These are phyloP conservation scores for Amphipoea lucens DNA, from an alignment of 2,888 invertebrate species.

Conservation along the genomic window DNA sequence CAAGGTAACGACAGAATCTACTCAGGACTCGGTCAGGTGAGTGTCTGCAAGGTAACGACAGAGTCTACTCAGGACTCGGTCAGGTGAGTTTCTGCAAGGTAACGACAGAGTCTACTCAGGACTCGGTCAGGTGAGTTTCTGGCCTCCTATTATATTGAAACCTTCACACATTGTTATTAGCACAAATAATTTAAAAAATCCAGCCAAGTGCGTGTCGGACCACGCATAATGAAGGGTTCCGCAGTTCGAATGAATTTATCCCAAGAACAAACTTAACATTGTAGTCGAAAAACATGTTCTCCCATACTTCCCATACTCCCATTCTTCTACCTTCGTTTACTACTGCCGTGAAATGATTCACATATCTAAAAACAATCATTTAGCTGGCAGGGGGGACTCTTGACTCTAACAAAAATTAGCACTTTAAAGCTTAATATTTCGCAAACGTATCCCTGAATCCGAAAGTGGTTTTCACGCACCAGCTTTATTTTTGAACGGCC, in stretches of 20 bases:
- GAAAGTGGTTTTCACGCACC: no score
- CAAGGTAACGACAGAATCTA: neutral
- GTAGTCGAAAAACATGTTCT: neutral
- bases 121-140: neutral
- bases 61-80: neutral
- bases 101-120: neutral
- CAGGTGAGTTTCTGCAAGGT: no score
- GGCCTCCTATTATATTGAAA: neutral
- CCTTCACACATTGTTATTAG: neutral
- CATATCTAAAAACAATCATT: no score
- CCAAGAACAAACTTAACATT: neutral
- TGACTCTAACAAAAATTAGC: no score
- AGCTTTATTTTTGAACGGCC: no score
- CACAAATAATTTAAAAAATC: neutral
- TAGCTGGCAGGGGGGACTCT: no score
- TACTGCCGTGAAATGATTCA: no score
- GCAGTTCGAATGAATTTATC: neutral
- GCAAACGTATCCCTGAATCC: no score
- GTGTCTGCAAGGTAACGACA: neutral
- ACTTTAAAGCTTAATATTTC: no score
- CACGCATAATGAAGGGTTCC: neutral
- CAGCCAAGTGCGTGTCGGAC: neutral
- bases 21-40: neutral
- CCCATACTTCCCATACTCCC: neutral
- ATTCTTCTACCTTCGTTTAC: no score